A percentile compares a stretch with the other conserved stretches of the same genome.
These are phyloP conservation scores for Beris chalybata DNA, from an alignment of 2,888 invertebrate genomes.

Conservation along the genomic window DNA sequence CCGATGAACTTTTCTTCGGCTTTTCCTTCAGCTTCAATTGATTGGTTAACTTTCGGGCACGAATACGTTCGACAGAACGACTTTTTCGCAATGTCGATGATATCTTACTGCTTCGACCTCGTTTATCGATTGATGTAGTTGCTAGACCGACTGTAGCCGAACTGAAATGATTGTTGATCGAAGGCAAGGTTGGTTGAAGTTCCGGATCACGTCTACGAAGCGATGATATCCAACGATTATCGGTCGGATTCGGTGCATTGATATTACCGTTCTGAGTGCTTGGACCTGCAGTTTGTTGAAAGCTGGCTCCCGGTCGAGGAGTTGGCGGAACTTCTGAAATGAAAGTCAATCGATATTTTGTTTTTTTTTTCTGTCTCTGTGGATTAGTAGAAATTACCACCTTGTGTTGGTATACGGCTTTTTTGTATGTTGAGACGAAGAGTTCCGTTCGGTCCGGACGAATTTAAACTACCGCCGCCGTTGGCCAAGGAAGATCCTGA, in stretches of 20 bases:
- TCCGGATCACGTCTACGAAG: slow-evolving; percentile 67
- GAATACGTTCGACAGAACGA: slow-evolving; percentile 55
- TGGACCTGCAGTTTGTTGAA: slow-evolving; percentile 38
- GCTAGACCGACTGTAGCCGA: slow-evolving; percentile 53
- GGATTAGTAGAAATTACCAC: slow-evolving; percentile 42
- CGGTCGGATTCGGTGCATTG: slow-evolving; percentile 56
- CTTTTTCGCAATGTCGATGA: slow-evolving; percentile 53
- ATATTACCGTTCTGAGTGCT: slow-evolving; percentile 38
- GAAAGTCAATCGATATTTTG: neutral
- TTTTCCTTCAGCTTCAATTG: slow-evolving; percentile 55
- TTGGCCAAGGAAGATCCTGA: slow-evolving; percentile 14
- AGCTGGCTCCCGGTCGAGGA: slow-evolving; percentile 52
- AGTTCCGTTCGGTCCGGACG: slow-evolving; percentile 28
- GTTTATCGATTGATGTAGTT: slow-evolving; percentile 56
- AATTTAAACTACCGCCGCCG: neutral
- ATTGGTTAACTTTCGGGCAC: slow-evolving; percentile 53
- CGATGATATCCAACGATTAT: slow-evolving; percentile 69
- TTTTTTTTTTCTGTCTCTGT: neutral
- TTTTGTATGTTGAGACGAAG: slow-evolving; percentile 46
- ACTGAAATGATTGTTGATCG: slow-evolving; percentile 57
- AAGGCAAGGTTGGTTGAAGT: slow-evolving; percentile 66
- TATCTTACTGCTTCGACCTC: slow-evolving; percentile 44
- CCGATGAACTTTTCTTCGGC: slow-evolving; percentile 55
- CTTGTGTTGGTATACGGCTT: slow-evolving; percentile 54
- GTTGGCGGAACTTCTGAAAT: slow-evolving; percentile 55